A percentile compares a stretch with the other conserved stretches of the same genome.
phyloP scores from a whole-genome alignment of 2,888 invertebrate genomes.

The Lepidochrysops patricia region DNA sequence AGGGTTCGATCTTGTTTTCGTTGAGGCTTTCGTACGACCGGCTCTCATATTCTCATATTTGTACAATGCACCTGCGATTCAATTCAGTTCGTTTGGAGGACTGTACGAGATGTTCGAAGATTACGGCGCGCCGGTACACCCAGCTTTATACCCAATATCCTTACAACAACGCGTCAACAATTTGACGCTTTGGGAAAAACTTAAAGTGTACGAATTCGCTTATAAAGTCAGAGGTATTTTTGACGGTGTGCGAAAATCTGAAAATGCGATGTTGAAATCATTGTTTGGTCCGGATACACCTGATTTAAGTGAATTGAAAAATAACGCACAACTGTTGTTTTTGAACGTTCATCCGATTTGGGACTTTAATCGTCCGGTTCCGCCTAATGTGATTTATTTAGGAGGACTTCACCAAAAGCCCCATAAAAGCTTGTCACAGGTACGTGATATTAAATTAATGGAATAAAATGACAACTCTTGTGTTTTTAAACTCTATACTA shows the following conservation, averaged over 20 bases:
- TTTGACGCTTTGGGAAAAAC: slow-evolving; percentile 27
- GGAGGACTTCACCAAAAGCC: slow-evolving; percentile 31
- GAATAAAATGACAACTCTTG: too few species aligned
- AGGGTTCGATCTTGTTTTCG: slow-evolving; percentile 36
- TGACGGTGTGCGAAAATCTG: slow-evolving; percentile 15
- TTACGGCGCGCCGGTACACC: slow-evolving; percentile 33
- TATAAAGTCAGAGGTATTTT: background rate
- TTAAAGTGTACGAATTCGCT: slow-evolving; percentile 16
- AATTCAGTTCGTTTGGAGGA: slow-evolving; percentile 37
- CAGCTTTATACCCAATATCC: slow-evolving; percentile 29
- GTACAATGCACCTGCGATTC: slow-evolving; percentile 39
- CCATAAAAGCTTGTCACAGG: slow-evolving; percentile 37
- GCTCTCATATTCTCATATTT: slow-evolving; percentile 33
- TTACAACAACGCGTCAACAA: slow-evolving; percentile 24
- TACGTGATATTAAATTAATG: background rate
- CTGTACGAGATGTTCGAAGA: slow-evolving; percentile 24
- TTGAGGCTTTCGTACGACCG: slow-evolving; percentile 32
- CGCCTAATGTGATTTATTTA: slow-evolving; percentile 31
- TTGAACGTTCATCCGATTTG: slow-evolving; percentile 32
- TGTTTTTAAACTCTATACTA: too few species aligned
- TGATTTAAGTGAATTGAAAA: slow-evolving; percentile 25
- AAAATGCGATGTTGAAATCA: slow-evolving; percentile 23
- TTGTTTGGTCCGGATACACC: slow-evolving; percentile 27
- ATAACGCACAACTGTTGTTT: slow-evolving; percentile 37
- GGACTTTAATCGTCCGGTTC: slow-evolving; percentile 33